Conservation (phyloP, 53 echinoderm and acorn worm species). For the Holothuria scabra region DNA sequence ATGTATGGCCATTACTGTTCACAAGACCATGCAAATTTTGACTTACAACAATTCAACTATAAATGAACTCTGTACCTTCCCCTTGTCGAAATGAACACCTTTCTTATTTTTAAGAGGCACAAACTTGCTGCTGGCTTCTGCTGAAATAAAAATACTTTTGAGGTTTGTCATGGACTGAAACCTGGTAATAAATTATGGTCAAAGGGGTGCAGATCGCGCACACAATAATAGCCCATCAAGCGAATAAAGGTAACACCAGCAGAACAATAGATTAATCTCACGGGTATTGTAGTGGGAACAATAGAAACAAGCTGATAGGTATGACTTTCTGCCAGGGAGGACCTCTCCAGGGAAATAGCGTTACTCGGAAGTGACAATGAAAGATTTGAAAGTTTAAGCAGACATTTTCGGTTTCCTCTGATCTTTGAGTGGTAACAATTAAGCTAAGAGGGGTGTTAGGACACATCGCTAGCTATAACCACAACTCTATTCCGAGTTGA, state of each 20-base stretch:
- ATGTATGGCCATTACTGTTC: too few species aligned
- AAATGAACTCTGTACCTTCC: too few species aligned
- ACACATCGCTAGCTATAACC: not conserved
- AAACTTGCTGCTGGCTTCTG: too few species aligned
- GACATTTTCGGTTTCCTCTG: not conserved
- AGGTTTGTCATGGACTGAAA: conserved; percentile 10
- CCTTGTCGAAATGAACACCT: too few species aligned
- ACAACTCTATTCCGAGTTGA: not conserved
- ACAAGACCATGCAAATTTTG: too few species aligned
- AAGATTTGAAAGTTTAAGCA: conserved; percentile 12
- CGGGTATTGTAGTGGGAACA: conserved; percentile 29
- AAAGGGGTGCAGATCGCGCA: not conserved
- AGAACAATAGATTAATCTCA: conserved; percentile 15
- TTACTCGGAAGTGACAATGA: not conserved
- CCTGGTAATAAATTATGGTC: not conserved
- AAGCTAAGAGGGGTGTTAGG: conserved; percentile 19
- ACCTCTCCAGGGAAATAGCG: too few species aligned
- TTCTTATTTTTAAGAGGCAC: too few species aligned
- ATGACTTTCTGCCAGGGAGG: too few species aligned
- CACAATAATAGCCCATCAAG: not conserved
- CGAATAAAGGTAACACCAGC: not conserved
- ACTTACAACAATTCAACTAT: too few species aligned
- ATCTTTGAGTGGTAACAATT: conserved; percentile 18
- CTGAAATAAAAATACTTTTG: conserved; percentile 1
- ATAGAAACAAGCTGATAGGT: not conserved